Evolutionary conservation across 2,888 invertebrate genomes (phyloP), one percentile per base, ranked within the genome.

Genomic region (Sacculina carcini): DNA sequence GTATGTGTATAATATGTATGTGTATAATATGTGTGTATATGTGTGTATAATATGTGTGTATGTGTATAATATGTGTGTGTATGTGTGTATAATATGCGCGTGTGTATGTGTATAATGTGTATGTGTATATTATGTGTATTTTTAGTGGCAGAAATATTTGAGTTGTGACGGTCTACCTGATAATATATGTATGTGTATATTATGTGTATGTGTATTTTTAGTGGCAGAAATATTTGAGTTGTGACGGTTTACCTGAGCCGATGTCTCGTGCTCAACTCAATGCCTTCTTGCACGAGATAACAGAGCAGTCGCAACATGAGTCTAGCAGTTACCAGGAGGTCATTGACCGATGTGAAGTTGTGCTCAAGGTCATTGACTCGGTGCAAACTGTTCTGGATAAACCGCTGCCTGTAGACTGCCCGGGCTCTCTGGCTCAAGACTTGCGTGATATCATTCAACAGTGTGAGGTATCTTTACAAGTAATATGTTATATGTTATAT

Each of bases 241-340:
- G 58, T 52, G 58, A 58, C 39, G 58, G 58, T 3, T 44, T 55
- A 10, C 58, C 58, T 3, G 58, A 58, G 32, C 55, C 58, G 12
- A 53, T 50, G 24, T 54, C 53, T 31, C 53, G 54, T 2, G 55
- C 55, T 6, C 54, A 54, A 42, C 52, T 56, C 50, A 55, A 52
- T 48, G 49, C 53, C 19, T 56, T 55, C 50, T 52, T 56, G 24
- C 53, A 51, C 42, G n/a, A n/a, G n/a, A n/a, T n/a, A n/a, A n/a
- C n/a, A n/a, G n/a, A n/a, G n/a, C n/a, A n/a, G n/a, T n/a, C n/a
- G n/a, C n/a, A n/a, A n/a, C n/a, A n/a, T n/a, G 14, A 24, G n/a
- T 4, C 14, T 4, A 26, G 26, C 6, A 24, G 14, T 4, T n/a
- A 40, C 40, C 40, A 6, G 24, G 40, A 40, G 40, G 40, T 40